These are phyloP conservation scores for Cheilosia vulpina DNA, from an alignment of 2,888 invertebrate species.

Conservation along the genomic window DNA sequence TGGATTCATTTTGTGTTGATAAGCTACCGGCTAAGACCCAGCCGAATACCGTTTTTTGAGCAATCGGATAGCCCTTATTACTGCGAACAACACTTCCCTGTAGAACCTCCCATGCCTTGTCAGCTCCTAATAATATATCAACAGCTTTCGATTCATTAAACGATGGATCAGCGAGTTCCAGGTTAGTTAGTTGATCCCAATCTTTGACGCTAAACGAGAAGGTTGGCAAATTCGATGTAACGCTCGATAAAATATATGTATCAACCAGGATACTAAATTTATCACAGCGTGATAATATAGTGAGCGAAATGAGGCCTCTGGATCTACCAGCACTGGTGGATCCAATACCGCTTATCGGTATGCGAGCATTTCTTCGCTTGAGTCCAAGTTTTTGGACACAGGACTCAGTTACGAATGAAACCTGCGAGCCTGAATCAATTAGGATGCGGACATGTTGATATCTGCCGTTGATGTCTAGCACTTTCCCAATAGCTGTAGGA, in stretches of 20 bases:
- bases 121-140: background rate
- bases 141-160: background rate
- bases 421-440: background rate
- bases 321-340: too few relatives aligned
- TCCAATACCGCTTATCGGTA: conserved; percentile 1
- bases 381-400: conserved; percentile 5
- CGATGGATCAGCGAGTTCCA: background rate
- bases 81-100: background rate
- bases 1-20: background rate
- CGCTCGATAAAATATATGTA: background rate
- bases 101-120: background rate
- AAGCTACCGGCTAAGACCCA: background rate
- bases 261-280: background rate
- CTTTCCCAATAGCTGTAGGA: background rate
- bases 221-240: background rate
- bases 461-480: background rate
- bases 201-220: background rate
- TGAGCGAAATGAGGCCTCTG: too few relatives aligned
- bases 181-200: background rate
- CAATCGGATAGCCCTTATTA: background rate
- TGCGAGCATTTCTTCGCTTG: background rate
- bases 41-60: background rate
- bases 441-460: background rate
- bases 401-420: conserved; percentile 2
- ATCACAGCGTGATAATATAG: too few relatives aligned